Evolutionary conservation across 2,113 vertebrate genomes (phyloP).

Genomic region (Passer domesticus): DNA sequence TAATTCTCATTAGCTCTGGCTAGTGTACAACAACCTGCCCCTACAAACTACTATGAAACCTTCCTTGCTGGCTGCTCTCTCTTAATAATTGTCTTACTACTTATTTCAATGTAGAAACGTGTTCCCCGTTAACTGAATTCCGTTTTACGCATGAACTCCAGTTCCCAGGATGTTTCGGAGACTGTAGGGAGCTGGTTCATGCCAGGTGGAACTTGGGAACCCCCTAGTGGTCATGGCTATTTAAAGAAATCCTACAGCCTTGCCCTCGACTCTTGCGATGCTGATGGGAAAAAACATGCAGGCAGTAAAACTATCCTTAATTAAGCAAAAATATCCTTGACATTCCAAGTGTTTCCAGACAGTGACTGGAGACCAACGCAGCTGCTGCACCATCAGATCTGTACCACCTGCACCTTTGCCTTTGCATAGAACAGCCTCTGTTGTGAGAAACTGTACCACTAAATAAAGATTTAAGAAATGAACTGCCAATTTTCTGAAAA

Average conservation of each 20-base stretch:
- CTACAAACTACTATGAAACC: background rate
- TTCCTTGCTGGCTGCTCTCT: background rate
- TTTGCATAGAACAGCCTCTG: background rate
- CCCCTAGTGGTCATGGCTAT: background rate
- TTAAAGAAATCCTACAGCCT: background rate
- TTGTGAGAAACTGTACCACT: background rate
- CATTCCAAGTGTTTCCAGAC: background rate
- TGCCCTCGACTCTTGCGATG: background rate
- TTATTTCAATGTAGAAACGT: background rate
- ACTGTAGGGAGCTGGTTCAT: background rate
- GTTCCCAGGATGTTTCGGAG: background rate
- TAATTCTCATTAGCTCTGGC: background rate
- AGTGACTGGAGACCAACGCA: background rate
- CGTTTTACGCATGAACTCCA: accelerated
- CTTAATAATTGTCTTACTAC: background rate
- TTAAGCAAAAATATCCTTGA: background rate
- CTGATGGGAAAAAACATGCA: background rate
- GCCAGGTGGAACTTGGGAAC: background rate
- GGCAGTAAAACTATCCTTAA: background rate
- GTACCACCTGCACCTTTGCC: background rate
- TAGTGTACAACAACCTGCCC: background rate
- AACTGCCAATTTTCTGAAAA: background rate
- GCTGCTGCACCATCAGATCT: background rate
- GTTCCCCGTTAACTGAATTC: background rate
- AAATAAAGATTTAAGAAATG: background rate